phyloP scores from a whole-genome alignment of 92 coral and sea anemone genomes.

The Virgularia gustaviana region DNA sequence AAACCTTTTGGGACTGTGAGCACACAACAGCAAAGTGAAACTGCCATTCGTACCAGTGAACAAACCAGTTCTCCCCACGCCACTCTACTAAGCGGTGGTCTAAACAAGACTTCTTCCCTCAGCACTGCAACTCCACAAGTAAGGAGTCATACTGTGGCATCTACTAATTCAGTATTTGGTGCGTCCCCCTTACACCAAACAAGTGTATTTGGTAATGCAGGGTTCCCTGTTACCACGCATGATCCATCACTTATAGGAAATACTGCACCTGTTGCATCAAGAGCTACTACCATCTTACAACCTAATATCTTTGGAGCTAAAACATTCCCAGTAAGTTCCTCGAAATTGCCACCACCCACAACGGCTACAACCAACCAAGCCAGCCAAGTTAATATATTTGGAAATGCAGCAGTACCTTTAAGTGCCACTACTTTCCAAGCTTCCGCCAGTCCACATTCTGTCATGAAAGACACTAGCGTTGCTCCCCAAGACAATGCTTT shows the following conservation, averaged over 20 bases:
- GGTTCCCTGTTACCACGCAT: neutral
- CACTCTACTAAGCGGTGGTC: neutral
- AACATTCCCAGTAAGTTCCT: neutral
- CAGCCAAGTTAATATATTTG: neutral
- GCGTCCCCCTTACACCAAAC: neutral
- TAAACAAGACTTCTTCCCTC: neutral
- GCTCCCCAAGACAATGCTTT: neutral
- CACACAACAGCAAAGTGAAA: too few relatives aligned
- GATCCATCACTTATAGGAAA: constrained; percentile 1
- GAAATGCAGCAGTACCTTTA: neutral
- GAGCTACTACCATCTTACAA: neutral
- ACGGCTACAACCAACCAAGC: neutral
- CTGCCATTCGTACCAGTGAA: too few relatives aligned
- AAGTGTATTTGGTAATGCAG: neutral
- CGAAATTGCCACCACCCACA: neutral
- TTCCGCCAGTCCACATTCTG: neutral
- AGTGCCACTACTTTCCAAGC: neutral
- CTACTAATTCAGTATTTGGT: neutral
- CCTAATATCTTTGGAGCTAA: neutral
- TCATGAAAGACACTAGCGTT: neutral
- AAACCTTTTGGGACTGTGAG: too few relatives aligned
- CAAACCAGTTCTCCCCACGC: too few relatives aligned
- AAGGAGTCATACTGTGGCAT: neutral
- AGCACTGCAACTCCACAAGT: neutral
- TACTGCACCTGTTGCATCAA: neutral